Evolutionary conservation across 2,113 vertebrate genomes (phyloP).

Genomic region (Trematocara macrostoma): DNA sequence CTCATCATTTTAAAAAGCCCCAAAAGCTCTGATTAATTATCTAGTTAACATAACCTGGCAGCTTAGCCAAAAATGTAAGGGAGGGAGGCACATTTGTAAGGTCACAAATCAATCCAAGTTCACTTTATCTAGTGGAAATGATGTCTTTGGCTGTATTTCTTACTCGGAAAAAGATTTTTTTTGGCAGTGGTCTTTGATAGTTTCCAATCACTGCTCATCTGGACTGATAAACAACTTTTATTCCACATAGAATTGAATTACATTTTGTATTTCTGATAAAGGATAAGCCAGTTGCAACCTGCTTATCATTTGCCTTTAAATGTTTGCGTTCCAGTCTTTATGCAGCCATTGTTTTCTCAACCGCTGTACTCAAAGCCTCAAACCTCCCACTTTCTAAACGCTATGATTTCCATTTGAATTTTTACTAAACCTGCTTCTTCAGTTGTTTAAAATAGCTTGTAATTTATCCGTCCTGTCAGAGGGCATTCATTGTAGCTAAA

Average conservation of each 20-base stretch:
- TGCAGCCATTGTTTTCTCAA: background rate
- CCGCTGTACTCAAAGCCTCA: background rate
- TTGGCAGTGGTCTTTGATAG: background rate
- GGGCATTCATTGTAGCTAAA: background rate
- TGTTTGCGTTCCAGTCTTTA: background rate
- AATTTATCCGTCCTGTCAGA: background rate
- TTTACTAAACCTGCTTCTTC: background rate
- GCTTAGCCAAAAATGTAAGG: background rate
- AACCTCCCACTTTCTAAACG: background rate
- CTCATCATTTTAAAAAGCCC: background rate
- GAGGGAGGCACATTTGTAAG: background rate
- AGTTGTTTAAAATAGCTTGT: background rate
- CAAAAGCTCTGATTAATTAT: background rate
- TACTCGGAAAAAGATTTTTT: background rate
- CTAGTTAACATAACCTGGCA: background rate
- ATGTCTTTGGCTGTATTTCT: background rate
- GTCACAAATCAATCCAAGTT: background rate
- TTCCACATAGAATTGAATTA: background rate
- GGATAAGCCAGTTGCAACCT: background rate
- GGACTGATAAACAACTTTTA: background rate
- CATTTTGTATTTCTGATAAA: background rate
- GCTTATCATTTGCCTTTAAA: background rate
- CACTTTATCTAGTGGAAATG: background rate
- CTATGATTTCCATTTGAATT: background rate
- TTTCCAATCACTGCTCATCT: background rate